phyloP scores from a whole-genome alignment of 2,113 vertebrate genomes.

The Bungarus multicinctus region DNA sequence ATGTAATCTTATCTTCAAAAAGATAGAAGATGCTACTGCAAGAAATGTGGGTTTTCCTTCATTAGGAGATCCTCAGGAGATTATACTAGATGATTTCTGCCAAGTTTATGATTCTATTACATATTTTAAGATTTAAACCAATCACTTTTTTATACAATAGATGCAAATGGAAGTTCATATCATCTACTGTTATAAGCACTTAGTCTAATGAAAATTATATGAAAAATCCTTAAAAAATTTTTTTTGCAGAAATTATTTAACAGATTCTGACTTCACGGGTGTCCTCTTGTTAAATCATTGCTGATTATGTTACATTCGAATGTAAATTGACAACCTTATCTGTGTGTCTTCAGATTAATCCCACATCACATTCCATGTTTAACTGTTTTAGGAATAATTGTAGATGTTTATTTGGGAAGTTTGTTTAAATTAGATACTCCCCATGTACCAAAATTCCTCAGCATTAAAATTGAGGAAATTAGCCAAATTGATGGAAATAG shows the following conservation, averaged over 20 bases:
- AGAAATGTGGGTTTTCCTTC: not conserved
- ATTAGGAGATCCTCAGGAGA: not conserved
- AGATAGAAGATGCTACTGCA: not conserved
- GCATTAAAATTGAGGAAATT: not conserved
- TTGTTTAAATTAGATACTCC: not conserved
- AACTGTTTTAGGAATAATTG: not conserved
- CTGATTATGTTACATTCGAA: constrained; percentile 22
- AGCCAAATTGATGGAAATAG: not conserved
- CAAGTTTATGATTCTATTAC: not conserved
- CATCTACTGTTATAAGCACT: not conserved
- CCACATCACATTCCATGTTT: not conserved
- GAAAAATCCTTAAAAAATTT: not conserved
- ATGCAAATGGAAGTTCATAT: not conserved
- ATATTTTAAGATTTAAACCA: not conserved
- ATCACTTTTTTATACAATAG: not conserved
- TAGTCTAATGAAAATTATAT: not conserved
- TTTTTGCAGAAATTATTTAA: not conserved
- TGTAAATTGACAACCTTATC: not conserved
- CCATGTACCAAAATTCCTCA: not conserved
- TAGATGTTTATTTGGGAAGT: not conserved
- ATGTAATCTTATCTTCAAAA: not conserved
- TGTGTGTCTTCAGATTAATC: not conserved
- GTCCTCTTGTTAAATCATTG: not conserved
- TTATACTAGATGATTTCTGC: not conserved
- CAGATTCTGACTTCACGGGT: not conserved